Conservation (phyloP, 2,113 vertebrate genomes). For the Upupa epops region DNA sequence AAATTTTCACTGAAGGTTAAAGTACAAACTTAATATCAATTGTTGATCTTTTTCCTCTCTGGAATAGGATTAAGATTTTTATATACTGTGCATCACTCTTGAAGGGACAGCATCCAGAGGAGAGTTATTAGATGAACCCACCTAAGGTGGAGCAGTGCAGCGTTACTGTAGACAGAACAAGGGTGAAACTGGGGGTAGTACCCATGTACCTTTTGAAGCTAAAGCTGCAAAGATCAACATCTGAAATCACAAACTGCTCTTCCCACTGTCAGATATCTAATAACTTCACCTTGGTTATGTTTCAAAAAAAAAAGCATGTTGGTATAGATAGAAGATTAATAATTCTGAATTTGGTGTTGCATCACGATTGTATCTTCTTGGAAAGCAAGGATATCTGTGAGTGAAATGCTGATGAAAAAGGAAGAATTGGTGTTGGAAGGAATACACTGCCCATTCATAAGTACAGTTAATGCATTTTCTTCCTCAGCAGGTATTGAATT, state of each 20-base stretch:
- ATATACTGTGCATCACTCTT: not conserved
- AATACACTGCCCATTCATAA: not conserved
- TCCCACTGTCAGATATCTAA: not conserved
- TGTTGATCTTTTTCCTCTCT: not conserved
- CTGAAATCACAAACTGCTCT: not conserved
- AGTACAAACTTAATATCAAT: not conserved
- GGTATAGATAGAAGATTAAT: not conserved
- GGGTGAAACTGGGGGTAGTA: not conserved
- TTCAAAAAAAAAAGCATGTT: too few species aligned
- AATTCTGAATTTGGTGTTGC: not conserved
- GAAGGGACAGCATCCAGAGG: not conserved
- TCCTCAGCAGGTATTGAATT: not conserved
- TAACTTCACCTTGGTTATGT: not conserved
- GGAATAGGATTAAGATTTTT: not conserved
- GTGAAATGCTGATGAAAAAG: not conserved
- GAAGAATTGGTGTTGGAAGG: not conserved
- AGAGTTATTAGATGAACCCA: not conserved
- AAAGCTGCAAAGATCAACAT: not conserved
- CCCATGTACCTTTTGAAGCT: not conserved
- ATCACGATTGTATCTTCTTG: not conserved
- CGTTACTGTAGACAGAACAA: not conserved
- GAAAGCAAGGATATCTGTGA: not conserved
- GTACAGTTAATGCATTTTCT: not conserved
- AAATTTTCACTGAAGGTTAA: not conserved
- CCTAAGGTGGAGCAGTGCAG: not conserved